A percentile compares a stretch with the other conserved stretches of the same genome.
These are phyloP conservation scores for Arizona elegans DNA, from an alignment of 2,113 vertebrate genomes.

Conservation along the genomic window DNA sequence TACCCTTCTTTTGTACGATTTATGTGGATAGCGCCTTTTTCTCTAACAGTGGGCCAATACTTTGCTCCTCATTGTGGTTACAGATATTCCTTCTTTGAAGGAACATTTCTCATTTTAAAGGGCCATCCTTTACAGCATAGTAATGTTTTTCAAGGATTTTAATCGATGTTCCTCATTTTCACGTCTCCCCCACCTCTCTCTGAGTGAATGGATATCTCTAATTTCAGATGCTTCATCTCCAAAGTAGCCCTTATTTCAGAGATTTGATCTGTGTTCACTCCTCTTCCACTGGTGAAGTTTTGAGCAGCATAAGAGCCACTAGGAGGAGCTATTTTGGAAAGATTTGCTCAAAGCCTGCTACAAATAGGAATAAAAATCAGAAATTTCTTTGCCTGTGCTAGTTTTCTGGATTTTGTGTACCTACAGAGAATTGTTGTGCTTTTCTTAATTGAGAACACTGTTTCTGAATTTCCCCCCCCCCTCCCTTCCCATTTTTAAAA, in stretches of 20 bases:
- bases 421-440: not conserved
- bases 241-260: not conserved
- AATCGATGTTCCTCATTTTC: slow-evolving; percentile 5
- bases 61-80: slow-evolving; percentile 4
- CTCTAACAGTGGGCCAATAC: not conserved
- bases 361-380: not conserved
- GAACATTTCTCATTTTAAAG: slow-evolving; percentile 23
- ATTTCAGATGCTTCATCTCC: slow-evolving; percentile 1
- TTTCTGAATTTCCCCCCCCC: not conserved
- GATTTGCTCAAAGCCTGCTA: not conserved
- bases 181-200: not conserved
- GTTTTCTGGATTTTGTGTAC: not conserved
- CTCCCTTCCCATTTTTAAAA: not conserved
- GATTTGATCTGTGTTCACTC: not conserved
- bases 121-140: slow-evolving; percentile 10
- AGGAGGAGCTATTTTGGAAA: slow-evolving; percentile 2
- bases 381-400: not conserved
- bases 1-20: not conserved
- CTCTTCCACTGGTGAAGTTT: not conserved
- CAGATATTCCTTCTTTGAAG: slow-evolving; percentile 14
- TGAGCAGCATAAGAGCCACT: not conserved
- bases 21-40: not conserved
- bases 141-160: not conserved
- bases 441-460: not conserved
- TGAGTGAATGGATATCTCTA: not conserved